Percentiles rank a stretch among this genome's conserved stretches.
These are phyloP conservation scores for Echinops telfairi DNA, from an alignment of 2,113 vertebrate genomes.

Conservation along the genomic window DNA sequence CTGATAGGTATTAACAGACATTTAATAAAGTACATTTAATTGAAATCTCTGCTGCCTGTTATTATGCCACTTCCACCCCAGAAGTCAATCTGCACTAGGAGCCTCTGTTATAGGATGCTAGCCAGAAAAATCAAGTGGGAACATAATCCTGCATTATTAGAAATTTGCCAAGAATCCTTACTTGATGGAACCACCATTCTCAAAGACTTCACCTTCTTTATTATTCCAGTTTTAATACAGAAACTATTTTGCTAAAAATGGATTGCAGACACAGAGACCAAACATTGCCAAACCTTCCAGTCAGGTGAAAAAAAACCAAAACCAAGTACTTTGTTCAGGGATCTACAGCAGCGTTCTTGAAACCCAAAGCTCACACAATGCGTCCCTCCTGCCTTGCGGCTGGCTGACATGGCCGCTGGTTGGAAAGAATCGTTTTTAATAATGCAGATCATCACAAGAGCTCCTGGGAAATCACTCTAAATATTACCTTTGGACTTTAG, in stretches of 20 bases:
- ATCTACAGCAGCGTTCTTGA: slow-evolving; percentile 68
- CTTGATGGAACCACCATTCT: slow-evolving; percentile 56
- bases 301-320: slow-evolving; percentile 67
- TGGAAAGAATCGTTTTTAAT: slow-evolving; percentile 71
- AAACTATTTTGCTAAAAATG: slow-evolving; percentile 70
- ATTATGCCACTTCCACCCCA: not conserved
- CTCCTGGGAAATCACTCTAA: slow-evolving; percentile 76
- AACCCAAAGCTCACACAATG: slow-evolving; percentile 66
- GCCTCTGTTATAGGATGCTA: not conserved
- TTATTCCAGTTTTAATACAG: slow-evolving; percentile 65
- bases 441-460: slow-evolving; percentile 68
- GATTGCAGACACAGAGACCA: slow-evolving; percentile 71
- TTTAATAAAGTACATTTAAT: not conserved
- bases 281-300: slow-evolving; percentile 48
- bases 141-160: slow-evolving; percentile 37
- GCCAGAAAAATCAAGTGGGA: slow-evolving; percentile 8
- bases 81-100: not conserved
- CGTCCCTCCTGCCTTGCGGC: slow-evolving; percentile 51
- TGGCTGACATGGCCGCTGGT: slow-evolving; percentile 71
- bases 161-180: slow-evolving; percentile 62
- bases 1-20: not conserved
- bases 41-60: not conserved
- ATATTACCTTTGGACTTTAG: slow-evolving; percentile 78
- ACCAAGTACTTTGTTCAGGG: slow-evolving; percentile 65
- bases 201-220: slow-evolving; percentile 56